Evolutionary conservation across 2,888 invertebrate species (phyloP), one percentile per base, ranked within the genome.

Genomic region (Malachius bipustulatus): DNA sequence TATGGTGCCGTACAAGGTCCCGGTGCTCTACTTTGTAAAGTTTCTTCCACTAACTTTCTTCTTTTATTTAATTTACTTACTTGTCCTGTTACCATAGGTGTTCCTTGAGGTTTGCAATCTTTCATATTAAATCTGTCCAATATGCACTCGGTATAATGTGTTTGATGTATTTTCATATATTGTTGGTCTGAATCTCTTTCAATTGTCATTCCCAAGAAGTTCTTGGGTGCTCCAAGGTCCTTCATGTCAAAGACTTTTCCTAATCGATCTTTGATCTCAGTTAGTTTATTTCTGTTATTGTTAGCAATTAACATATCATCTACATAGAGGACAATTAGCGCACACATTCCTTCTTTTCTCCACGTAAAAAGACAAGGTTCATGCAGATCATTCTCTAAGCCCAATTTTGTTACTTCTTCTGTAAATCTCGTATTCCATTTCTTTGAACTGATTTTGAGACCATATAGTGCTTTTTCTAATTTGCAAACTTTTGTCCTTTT

Each of bases 361-460:
- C 44, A 48, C 11, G 44, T 38, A 30, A 43, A 46, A 15, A 47
- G 15, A 31, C 47, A 46, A 4, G 43, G 41, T 4, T 49, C 44
- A 35, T 40, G 29, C 26, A 37, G 4, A 14, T 35, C 36, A 36
- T 44, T 43, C 24, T 37, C 36, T 16, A 44, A 24, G 30, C 41
- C 41, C 2, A 47, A 11, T 34, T 40, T 40, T 14, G 26, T 27
- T 34, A 15, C 30, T 35, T 38, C 47, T 13, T 47, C 42, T 33
- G 43, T 27, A 28, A 47, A 44, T 26, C 36, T 45, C 12, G 40
- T 35, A 26, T 45, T 40, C 44, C 47, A 48, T n/a, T 24, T 19
- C 28, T 45, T 45, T 2, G 44, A 37, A 16, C 41, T 42, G 10
- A 39, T 28, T 37, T 33, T 35, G 4, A 46, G 30, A 14, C 45